Conservation (phyloP, 37 sponge, comb jelly and placozoan genomes). For the Beroe ovata region DNA sequence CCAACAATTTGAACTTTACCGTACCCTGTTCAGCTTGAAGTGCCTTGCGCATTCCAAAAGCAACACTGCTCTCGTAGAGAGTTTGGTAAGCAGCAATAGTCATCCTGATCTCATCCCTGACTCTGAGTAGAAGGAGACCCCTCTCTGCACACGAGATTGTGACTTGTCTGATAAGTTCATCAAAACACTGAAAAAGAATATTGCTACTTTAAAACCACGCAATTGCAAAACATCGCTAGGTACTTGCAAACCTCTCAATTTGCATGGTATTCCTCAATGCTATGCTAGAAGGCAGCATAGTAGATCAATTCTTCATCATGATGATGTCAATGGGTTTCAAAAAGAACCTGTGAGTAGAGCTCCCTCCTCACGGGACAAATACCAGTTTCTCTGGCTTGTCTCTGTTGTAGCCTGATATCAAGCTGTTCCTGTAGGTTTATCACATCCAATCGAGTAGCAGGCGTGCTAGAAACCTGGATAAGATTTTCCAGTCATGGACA, state of each 20-base stretch:
- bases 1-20: not conserved
- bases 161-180: slow-evolving; percentile 96
- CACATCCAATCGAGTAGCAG: slow-evolving; percentile 94
- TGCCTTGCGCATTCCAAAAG: slow-evolving; percentile 97
- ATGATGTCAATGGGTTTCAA: too few relatives aligned
- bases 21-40: slow-evolving; percentile 96
- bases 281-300: too few relatives aligned
- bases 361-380: slow-evolving; percentile 97
- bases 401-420: slow-evolving; percentile 88
- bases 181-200: slow-evolving; percentile 66
- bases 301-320: too few relatives aligned
- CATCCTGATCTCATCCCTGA: slow-evolving; percentile 97
- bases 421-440: slow-evolving; percentile 89
- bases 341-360: slow-evolving; percentile 96
- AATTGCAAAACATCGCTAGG: too few relatives aligned
- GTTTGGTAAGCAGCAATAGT: slow-evolving; percentile 99
- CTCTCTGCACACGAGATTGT: slow-evolving; percentile 96
- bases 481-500: too few relatives aligned
- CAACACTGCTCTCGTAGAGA: slow-evolving; percentile 98
- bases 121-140: slow-evolving; percentile 88
- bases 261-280: too few relatives aligned
- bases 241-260: too few relatives aligned
- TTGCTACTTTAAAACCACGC: too few relatives aligned
- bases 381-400: slow-evolving; percentile 98
- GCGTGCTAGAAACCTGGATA: slow-evolving; percentile 85